phyloP scores from a whole-genome alignment of 2,113 vertebrate genomes.

The Maccullochella peelii region DNA sequence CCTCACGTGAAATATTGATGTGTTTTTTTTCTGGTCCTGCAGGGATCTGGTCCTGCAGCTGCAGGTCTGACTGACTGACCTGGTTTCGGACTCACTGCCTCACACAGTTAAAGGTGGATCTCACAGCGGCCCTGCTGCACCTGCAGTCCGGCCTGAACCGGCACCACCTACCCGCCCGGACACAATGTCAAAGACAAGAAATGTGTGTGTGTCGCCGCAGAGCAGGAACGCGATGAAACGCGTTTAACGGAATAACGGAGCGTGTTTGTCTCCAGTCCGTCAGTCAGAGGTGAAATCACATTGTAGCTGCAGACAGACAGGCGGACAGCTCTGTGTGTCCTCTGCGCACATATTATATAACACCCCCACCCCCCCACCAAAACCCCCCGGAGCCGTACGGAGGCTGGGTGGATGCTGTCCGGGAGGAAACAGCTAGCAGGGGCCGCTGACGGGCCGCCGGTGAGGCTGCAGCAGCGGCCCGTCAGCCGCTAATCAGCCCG shows the following conservation, averaged over 20 bases:
- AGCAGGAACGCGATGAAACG: too few species aligned
- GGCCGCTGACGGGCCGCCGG: constrained; percentile 11
- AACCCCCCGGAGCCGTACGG: background rate
- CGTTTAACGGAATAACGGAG: too few species aligned
- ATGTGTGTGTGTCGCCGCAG: too few species aligned
- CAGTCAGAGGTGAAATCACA: background rate
- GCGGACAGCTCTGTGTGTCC: constrained; percentile 41
- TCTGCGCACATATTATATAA: constrained; percentile 73
- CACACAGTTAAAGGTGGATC: too few species aligned
- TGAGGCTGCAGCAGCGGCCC: constrained; percentile 50
- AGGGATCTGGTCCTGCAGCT: too few species aligned
- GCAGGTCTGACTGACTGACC: too few species aligned
- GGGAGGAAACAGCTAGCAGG: background rate
- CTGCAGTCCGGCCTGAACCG: constrained; percentile 28
- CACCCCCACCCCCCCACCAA: background rate
- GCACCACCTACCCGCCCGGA: background rate
- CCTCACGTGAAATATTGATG: too few species aligned
- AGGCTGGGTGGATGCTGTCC: constrained; percentile 55
- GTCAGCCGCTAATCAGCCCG: background rate
- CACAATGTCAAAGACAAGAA: too few species aligned
- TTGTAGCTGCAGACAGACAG: background rate
- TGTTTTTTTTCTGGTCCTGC: too few species aligned
- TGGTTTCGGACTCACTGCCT: too few species aligned
- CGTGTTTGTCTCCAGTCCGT: background rate
- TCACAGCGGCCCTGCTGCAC: constrained; percentile 28